Conservation (phyloP, 2,888 invertebrate species). For the Drosophila bunnanda region DNA sequence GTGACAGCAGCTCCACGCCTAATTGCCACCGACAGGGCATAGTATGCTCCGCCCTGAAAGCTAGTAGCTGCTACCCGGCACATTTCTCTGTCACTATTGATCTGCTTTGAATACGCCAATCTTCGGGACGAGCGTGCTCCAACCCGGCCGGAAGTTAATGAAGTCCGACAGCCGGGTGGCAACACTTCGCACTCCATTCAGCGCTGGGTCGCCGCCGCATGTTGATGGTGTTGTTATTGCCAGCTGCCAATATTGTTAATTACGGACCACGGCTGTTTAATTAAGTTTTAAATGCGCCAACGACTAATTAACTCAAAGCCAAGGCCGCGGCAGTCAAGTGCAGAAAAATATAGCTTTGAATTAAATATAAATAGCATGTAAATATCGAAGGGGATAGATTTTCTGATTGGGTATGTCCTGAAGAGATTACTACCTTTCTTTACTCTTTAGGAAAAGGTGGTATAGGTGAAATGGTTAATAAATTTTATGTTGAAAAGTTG, state of each 20-base stretch:
- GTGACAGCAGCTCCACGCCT: conserved; percentile 61
- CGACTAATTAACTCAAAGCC: conserved; percentile 64
- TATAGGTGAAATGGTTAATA: too few species aligned
- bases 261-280: conserved; percentile 56
- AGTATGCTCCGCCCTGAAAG: conserved; percentile 6
- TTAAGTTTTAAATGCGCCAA: conserved; percentile 63
- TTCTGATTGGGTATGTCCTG: too few species aligned
- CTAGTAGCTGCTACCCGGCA: conserved; percentile 31
- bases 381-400: conserved; percentile 1
- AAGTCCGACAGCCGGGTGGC: conserved; percentile 57
- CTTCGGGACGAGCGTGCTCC: conserved; percentile 6
- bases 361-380: conserved; percentile 4
- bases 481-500: too few species aligned
- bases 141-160: conserved; percentile 48
- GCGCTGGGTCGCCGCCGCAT: conserved; percentile 5
- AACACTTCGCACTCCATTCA: conserved; percentile 34
- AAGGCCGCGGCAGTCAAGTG: conserved; percentile 26
- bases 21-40: conserved; percentile 62
- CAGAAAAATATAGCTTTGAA: conserved; percentile 17
- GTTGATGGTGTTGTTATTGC: conserved; percentile 38
- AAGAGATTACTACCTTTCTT: too few species aligned
- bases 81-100: conserved; percentile 32
- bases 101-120: conserved; percentile 48
- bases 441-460: too few species aligned
- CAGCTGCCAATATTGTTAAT: conserved; percentile 62